These are phyloP conservation scores for Vanessa cardui DNA, from an alignment of 2,888 invertebrate species.

Conservation along the genomic window DNA sequence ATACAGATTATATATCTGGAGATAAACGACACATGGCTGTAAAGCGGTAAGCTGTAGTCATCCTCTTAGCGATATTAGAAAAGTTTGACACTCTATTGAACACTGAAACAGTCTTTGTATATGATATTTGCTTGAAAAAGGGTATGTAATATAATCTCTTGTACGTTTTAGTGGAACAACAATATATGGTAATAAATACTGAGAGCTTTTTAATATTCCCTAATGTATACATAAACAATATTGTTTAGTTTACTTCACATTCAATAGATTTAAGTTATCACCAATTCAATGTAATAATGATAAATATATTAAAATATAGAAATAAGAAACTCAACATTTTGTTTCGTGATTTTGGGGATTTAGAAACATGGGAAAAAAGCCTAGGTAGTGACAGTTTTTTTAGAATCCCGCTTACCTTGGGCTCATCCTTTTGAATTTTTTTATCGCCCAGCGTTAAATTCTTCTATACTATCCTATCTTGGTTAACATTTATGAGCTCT, in stretches of 20 bases:
- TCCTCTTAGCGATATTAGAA: constrained; percentile 32
- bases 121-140: constrained; percentile 23
- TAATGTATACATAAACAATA: background rate
- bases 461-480: no score
- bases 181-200: background rate
- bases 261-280: no score
- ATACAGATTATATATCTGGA: background rate
- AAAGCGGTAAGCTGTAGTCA: constrained; percentile 9
- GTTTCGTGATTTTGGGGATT: no score
- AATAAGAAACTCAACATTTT: no score
- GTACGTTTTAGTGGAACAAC: constrained; percentile 7
- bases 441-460: no score
- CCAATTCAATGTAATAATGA: no score
- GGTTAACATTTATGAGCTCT: no score
- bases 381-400: no score
- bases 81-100: constrained; percentile 33
- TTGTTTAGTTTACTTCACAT: background rate
- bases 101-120: constrained; percentile 28
- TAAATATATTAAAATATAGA: no score
- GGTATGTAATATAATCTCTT: constrained; percentile 7
- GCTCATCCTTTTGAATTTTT: no score
- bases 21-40: background rate
- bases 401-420: no score
- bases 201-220: background rate
- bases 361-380: no score